These are phyloP conservation scores for Parambassis ranga DNA, from an alignment of 2,797 vertebrate species.

Conservation along the genomic window DNA sequence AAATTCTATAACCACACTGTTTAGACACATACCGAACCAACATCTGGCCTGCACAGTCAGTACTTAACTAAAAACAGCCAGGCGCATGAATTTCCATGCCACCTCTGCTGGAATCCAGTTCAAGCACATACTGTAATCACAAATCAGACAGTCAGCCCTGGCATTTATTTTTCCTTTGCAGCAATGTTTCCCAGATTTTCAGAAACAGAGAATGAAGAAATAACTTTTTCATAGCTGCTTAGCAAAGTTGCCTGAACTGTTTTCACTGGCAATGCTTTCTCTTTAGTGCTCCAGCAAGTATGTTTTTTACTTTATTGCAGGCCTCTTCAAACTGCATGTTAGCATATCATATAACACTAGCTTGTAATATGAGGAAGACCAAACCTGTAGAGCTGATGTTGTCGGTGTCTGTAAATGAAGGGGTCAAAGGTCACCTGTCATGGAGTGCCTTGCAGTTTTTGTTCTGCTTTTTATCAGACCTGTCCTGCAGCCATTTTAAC, in stretches of 20 bases:
- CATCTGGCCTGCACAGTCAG: slow-evolving; percentile 37
- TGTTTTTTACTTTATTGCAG: neutral
- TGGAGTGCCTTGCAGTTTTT: neutral
- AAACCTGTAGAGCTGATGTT: neutral
- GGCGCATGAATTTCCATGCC: slow-evolving; percentile 25
- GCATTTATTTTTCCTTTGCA: slow-evolving; percentile 40
- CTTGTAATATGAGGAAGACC: neutral
- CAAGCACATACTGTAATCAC: slow-evolving; percentile 17
- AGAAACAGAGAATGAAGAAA: neutral
- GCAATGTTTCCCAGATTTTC: slow-evolving; percentile 8
- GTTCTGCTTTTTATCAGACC: neutral
- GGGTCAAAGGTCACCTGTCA: neutral
- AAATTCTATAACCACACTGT: neutral
- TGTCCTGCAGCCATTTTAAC: too few species aligned
- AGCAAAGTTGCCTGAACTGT: neutral
- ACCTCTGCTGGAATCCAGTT: slow-evolving; percentile 24
- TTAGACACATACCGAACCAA: neutral
- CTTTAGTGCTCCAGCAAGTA: neutral
- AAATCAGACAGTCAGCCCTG: slow-evolving; percentile 34
- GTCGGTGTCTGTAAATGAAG: neutral
- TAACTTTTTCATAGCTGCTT: neutral
- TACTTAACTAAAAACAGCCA: neutral
- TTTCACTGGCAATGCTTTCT: neutral
- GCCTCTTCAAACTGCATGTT: neutral
- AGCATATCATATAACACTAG: neutral